Evolutionary conservation across 2,888 invertebrate species (phyloP).

Genomic region (Morpho helenor): DNA sequence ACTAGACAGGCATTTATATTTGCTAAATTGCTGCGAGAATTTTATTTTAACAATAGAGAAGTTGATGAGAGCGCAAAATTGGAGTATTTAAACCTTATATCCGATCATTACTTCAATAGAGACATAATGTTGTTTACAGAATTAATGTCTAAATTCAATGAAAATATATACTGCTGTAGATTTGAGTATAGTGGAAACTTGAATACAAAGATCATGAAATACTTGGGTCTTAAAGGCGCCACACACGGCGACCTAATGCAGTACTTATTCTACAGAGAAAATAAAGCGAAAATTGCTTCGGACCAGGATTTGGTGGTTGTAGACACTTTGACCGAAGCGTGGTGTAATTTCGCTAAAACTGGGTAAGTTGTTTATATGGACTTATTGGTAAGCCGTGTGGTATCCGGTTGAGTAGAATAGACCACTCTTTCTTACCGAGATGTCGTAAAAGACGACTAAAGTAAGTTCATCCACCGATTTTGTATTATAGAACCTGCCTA

Average conservation of each 20-base stretch:
- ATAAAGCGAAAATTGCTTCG: constrained; percentile 40
- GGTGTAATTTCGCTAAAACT: constrained; percentile 56
- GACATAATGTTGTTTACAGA: constrained; percentile 47
- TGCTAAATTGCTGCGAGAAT: constrained; percentile 37
- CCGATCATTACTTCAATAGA: constrained; percentile 49
- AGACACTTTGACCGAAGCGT: constrained; percentile 46
- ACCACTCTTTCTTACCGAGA: too few species aligned
- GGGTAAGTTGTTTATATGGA: constrained; percentile 45
- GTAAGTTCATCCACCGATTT: too few species aligned
- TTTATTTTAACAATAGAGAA: constrained; percentile 46
- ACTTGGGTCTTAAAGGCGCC: constrained; percentile 49
- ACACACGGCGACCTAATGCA: constrained; percentile 61
- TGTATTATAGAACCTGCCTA: too few species aligned
- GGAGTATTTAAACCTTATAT: constrained; percentile 46
- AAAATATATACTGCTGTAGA: constrained; percentile 43
- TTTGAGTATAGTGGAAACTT: constrained; percentile 55
- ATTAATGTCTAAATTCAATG: constrained; percentile 34
- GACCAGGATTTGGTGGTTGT: constrained; percentile 45
- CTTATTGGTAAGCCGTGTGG: too few species aligned
- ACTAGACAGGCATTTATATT: constrained; percentile 33
- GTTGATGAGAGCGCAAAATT: constrained; percentile 32
- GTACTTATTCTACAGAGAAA: constrained; percentile 57
- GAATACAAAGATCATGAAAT: constrained; percentile 52
- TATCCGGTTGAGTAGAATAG: too few species aligned
- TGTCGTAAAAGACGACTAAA: too few species aligned